Conservation (phyloP, 2,888 invertebrate species). For the Eremobia ochroleuca region DNA sequence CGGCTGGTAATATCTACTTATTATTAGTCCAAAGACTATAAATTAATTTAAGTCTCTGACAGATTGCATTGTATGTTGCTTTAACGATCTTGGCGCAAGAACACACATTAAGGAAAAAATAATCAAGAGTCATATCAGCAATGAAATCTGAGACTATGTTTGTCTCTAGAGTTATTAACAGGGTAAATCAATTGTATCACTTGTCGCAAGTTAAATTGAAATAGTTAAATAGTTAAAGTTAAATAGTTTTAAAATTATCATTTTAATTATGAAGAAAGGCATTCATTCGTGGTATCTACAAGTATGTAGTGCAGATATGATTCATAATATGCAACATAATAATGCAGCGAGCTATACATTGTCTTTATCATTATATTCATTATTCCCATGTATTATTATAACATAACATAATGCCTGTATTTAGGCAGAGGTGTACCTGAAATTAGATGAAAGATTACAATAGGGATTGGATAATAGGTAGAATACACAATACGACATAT, state of each 20-base stretch:
- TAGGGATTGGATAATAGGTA: constrained; percentile 1
- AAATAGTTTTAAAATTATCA: constrained; percentile 14
- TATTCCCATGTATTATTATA: constrained; percentile 4
- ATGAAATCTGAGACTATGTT: constrained; percentile 22
- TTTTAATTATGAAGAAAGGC: constrained; percentile 13
- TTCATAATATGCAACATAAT: constrained; percentile 18
- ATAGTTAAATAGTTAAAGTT: no score
- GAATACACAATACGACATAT: background rate
- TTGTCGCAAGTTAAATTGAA: background rate
- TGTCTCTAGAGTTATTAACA: constrained; percentile 1
- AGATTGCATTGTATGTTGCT: background rate
- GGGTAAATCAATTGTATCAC: background rate
- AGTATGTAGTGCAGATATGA: background rate
- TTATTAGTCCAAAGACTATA: background rate
- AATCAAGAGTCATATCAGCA: constrained; percentile 13
- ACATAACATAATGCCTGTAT: background rate
- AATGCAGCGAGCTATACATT: background rate
- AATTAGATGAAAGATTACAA: constrained; percentile 18
- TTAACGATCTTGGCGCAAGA: constrained; percentile 7
- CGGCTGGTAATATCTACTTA: background rate
- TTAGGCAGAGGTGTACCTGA: background rate
- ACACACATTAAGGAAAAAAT: constrained; percentile 7
- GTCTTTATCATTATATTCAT: background rate
- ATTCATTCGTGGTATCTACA: background rate
- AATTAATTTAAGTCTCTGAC: background rate